Conservation (phyloP, 2,113 vertebrate species). For the Seriola dumerili region DNA sequence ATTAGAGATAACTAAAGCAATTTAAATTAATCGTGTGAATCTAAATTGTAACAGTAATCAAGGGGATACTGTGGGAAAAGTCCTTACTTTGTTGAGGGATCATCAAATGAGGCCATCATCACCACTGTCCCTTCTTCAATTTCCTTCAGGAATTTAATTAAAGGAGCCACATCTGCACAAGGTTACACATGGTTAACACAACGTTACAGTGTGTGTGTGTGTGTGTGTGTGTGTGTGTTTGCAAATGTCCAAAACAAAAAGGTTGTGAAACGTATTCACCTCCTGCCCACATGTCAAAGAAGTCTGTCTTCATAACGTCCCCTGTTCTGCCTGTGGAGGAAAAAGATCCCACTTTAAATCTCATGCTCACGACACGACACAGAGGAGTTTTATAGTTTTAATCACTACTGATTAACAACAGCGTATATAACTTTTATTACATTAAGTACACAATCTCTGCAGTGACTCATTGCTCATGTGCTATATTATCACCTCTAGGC, state of each 20-base stretch:
- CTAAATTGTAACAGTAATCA: not conserved
- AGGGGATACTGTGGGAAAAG: not conserved
- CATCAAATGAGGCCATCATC: conserved; percentile 96
- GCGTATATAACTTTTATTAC: too few relatives aligned
- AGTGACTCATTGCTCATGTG: too few relatives aligned
- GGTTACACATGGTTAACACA: not conserved
- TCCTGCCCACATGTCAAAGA: conserved; percentile 96
- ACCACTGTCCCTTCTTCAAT: conserved; percentile 93
- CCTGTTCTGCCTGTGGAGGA: conserved; percentile 89
- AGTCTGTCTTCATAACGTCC: conserved; percentile 85
- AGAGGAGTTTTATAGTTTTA: not conserved
- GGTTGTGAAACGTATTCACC: conserved; percentile 80
- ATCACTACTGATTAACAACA: not conserved
- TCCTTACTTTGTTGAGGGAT: conserved; percentile 93
- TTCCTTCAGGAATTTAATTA: conserved; percentile 92
- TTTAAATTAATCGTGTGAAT: too few relatives aligned
- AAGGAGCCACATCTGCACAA: conserved; percentile 88
- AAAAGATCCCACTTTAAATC: not conserved
- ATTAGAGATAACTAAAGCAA: not conserved
- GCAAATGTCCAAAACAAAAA: not conserved
- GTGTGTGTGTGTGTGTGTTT: not conserved
- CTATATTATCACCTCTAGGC: too few relatives aligned
- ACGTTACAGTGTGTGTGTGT: not conserved
- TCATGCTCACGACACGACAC: not conserved
- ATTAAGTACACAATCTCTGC: too few relatives aligned